Percentiles rank a stretch among this genome's conserved stretches.
Conservation (phyloP, 2,113 vertebrate genomes). For the Rafetus swinhoei region DNA sequence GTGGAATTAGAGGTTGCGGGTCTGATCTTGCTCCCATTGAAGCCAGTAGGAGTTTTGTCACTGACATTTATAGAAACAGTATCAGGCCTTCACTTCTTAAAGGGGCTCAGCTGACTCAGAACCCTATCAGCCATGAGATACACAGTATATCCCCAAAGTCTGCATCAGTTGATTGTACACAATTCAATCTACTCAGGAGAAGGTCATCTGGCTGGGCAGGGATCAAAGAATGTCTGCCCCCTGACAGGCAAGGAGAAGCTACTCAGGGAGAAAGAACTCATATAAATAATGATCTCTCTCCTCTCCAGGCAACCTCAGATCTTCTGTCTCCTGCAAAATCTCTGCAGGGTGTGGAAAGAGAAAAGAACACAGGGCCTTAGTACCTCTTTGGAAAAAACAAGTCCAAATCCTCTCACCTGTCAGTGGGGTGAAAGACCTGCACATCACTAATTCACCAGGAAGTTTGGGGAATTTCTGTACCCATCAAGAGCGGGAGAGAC, state of each 20-base stretch:
- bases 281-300: neutral
- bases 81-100: neutral
- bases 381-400: neutral
- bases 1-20: accelerated
- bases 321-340: neutral
- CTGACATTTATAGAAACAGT: neutral
- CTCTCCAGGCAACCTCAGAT: accelerated
- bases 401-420: neutral
- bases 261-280: accelerated
- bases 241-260: accelerated
- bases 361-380: neutral
- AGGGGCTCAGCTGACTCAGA: accelerated
- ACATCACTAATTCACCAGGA: accelerated
- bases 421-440: neutral
- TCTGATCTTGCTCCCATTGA: neutral
- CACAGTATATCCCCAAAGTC: accelerated
- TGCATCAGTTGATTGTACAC: accelerated
- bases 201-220: accelerated
- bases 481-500: neutral
- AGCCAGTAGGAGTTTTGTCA: neutral
- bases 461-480: neutral
- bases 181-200: neutral
- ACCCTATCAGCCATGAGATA: accelerated
- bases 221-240: accelerated
- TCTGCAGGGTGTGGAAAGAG: neutral